Percentiles rank a stretch among this genome's conserved stretches.
These are phyloP conservation scores for Brienomyrus brachyistius DNA, from an alignment of 2,113 vertebrate genomes.

Conservation along the genomic window DNA sequence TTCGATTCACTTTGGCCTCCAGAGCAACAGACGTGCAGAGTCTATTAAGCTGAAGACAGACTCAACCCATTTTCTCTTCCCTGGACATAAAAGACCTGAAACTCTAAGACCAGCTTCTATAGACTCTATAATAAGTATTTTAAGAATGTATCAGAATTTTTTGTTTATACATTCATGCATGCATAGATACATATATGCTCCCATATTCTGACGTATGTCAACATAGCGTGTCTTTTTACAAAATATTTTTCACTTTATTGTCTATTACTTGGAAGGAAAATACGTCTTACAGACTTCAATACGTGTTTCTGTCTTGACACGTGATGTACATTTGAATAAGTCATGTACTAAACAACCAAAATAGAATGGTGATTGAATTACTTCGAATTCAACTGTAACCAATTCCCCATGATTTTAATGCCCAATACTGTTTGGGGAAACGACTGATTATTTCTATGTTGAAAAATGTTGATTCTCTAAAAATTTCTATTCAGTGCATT, in stretches of 20 bases:
- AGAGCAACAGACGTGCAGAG: background rate
- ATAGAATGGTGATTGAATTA: constrained; percentile 61
- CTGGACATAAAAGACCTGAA: background rate
- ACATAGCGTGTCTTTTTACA: background rate
- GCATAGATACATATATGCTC: background rate
- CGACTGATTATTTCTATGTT: constrained; percentile 53
- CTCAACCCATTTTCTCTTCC: background rate
- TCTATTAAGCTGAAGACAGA: background rate
- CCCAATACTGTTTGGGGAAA: constrained; percentile 48
- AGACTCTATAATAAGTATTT: background rate
- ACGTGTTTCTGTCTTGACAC: background rate
- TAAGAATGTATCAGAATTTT: background rate
- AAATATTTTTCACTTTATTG: background rate
- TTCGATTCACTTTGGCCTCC: constrained; percentile 3
- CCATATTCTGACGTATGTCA: background rate
- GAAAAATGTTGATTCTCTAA: constrained; percentile 46
- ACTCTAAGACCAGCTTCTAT: background rate
- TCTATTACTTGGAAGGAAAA: background rate
- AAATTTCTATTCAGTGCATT: constrained; percentile 53
- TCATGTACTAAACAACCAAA: constrained; percentile 44
- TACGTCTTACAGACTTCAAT: background rate
- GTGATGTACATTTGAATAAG: constrained; percentile 36
- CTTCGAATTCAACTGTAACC: constrained; percentile 43
- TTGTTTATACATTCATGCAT: background rate
- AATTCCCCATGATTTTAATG: constrained; percentile 53